These are phyloP conservation scores for Gallinago paraguaiae DNA, from an alignment of 2,113 vertebrate genomes.

Conservation along the genomic window DNA sequence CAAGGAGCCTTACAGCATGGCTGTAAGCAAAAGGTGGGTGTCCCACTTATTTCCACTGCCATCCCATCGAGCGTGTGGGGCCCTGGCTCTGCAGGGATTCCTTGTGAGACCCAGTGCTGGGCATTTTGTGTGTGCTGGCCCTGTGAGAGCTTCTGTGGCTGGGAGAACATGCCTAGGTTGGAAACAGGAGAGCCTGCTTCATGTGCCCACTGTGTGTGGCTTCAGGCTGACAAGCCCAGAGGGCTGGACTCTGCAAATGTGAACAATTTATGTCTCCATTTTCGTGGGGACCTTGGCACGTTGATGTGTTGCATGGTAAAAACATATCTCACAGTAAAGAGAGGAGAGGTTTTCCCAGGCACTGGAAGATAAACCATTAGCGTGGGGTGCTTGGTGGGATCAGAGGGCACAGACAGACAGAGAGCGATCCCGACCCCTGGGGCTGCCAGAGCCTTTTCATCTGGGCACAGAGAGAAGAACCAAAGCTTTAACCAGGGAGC, in stretches of 20 bases:
- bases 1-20: neutral
- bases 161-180: neutral
- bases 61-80: rapidly evolving
- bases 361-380: neutral
- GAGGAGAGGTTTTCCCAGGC: neutral
- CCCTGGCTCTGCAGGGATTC: neutral
- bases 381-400: neutral
- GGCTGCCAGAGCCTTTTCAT: neutral
- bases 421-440: neutral
- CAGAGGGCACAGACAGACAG: neutral
- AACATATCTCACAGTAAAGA: neutral
- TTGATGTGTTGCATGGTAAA: neutral
- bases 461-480: neutral
- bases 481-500: neutral
- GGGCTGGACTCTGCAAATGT: neutral
- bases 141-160: neutral
- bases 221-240: neutral
- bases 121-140: neutral
- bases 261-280: neutral
- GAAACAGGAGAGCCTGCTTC: neutral
- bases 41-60: neutral
- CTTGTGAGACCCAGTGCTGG: neutral
- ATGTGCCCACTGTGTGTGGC: neutral
- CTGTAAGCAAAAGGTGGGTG: neutral
- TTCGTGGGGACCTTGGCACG: neutral